Percentiles rank a stretch among this genome's conserved stretches.
Conservation (phyloP, 2,113 vertebrate genomes). For the Sorex araneus region DNA sequence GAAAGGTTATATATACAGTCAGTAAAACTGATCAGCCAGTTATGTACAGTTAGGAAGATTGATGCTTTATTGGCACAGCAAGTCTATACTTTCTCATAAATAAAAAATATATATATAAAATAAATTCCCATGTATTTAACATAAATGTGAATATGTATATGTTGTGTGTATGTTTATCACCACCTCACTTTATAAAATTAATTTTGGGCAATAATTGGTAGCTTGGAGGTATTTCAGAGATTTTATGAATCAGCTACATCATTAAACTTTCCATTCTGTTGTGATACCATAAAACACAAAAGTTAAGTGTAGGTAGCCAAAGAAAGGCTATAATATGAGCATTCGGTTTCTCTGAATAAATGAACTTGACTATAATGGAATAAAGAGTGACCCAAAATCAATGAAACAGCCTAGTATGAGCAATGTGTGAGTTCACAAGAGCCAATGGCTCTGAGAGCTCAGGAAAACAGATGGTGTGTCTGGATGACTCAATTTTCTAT, state of each 20-base stretch:
- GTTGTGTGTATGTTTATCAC: not conserved
- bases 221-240: not conserved
- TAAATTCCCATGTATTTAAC: not conserved
- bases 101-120: not conserved
- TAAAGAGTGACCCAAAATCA: not conserved
- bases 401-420: not conserved
- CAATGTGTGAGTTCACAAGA: not conserved
- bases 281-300: conserved; percentile 46
- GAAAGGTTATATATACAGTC: conserved; percentile 6
- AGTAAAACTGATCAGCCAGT: conserved; percentile 20
- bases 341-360: conserved; percentile 18
- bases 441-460: not conserved
- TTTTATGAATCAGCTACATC: conserved; percentile 35
- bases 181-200: conserved; percentile 39
- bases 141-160: not conserved
- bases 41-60: not conserved
- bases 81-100: conserved; percentile 12
- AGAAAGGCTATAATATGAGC: conserved; percentile 43
- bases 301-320: conserved; percentile 41
- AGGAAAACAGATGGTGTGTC: not conserved
- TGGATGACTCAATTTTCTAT: not conserved
- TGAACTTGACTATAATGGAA: conserved; percentile 33
- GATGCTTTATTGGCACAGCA: not conserved
- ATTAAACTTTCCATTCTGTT: conserved; percentile 6
- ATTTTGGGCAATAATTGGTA: not conserved